Percentiles rank a stretch among this genome's conserved stretches.
Evolutionary conservation across 2,113 vertebrate genomes (phyloP).

Genomic region (Archocentrus centrarchus): DNA sequence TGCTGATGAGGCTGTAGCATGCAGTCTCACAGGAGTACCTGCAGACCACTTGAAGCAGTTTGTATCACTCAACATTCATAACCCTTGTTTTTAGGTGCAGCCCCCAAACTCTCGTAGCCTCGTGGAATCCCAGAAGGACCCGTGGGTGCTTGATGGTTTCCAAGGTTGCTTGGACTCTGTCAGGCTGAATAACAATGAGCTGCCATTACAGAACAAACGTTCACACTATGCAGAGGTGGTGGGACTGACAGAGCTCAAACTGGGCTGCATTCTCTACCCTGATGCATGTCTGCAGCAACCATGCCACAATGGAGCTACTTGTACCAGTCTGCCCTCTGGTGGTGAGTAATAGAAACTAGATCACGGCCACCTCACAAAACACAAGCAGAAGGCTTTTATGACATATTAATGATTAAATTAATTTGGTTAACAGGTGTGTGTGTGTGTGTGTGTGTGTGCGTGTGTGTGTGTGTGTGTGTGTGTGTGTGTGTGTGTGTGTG

Average conservation of each 20-base stretch:
- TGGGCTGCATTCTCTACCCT: constrained; percentile 93
- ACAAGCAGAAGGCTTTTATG: neutral
- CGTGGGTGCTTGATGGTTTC: constrained; percentile 88
- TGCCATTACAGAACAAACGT: constrained; percentile 95
- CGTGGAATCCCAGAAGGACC: constrained; percentile 83
- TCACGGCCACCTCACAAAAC: neutral
- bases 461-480: neutral
- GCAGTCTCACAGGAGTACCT: neutral
- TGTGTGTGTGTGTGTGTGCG: neutral
- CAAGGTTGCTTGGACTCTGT: constrained; percentile 97
- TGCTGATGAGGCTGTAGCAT: neutral
- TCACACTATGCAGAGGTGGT: constrained; percentile 93
- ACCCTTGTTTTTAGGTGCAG: constrained; percentile 81
- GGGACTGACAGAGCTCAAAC: constrained; percentile 91
- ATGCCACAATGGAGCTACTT: constrained; percentile 92
- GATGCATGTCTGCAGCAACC: constrained; percentile 90
- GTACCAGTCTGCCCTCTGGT: constrained; percentile 88
- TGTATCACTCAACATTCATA: neutral
- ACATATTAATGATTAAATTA: neutral
- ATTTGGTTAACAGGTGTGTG: neutral
- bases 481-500: too few relatives aligned
- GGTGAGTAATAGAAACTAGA: constrained; percentile 80
- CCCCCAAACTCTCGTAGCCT: constrained; percentile 85
- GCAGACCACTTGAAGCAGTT: neutral
- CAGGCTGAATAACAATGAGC: constrained; percentile 89